Conservation (phyloP, 2,797 vertebrate species). For the Nannoperca obscura region DNA sequence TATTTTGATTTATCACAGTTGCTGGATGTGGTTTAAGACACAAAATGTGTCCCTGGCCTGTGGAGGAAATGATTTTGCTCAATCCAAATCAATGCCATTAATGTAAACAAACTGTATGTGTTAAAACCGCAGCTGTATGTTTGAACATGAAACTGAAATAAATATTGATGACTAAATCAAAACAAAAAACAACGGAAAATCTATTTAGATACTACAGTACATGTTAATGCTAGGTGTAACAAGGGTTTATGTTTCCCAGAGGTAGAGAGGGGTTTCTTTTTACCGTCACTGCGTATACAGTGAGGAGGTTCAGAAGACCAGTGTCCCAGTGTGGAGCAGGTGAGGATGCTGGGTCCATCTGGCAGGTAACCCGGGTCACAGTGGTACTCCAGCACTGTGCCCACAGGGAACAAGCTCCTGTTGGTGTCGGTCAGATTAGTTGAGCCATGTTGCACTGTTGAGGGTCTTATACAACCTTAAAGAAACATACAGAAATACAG, state of each 20-base stretch:
- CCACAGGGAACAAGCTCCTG: conserved; percentile 79
- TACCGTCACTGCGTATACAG: conserved; percentile 79
- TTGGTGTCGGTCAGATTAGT: conserved; percentile 79
- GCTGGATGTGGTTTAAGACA: conserved; percentile 7
- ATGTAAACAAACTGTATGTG: not conserved
- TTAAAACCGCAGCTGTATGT: not conserved
- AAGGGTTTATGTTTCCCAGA: not conserved
- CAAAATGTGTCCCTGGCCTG: not conserved
- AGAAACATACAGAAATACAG: conserved; percentile 10
- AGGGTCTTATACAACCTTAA: conserved; percentile 80
- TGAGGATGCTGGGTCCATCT: conserved; percentile 76
- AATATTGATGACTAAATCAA: not conserved
- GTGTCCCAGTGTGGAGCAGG: conserved; percentile 74
- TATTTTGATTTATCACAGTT: conserved; percentile 5
- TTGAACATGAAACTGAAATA: not conserved
- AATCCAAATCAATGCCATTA: not conserved
- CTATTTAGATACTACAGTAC: not conserved
- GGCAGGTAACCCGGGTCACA: conserved; percentile 83
- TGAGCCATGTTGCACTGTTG: conserved; percentile 72
- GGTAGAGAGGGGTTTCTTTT: conserved; percentile 8
- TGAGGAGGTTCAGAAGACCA: conserved; percentile 83
- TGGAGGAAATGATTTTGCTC: not conserved
- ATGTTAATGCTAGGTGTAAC: not conserved
- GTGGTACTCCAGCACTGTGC: conserved; percentile 80
- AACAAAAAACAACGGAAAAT: not conserved